A percentile compares a stretch with the other conserved stretches of the same genome.
These are phyloP conservation scores for Meloidogyne floridensis DNA, from an alignment of 1,140 invertebrate species.

Conservation along the genomic window DNA sequence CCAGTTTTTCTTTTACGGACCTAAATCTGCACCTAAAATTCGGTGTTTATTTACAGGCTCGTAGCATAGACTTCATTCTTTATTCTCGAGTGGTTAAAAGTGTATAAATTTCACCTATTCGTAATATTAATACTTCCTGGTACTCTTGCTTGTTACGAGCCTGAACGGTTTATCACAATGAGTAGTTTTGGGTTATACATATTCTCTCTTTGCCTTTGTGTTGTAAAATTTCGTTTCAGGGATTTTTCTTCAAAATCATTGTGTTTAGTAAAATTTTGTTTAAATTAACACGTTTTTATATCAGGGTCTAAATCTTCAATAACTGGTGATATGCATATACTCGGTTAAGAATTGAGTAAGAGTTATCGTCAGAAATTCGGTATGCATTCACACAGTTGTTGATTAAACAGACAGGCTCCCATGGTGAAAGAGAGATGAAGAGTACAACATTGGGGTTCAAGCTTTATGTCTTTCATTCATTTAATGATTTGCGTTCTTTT, in stretches of 20 bases:
- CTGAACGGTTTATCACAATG: neutral
- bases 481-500: constrained; percentile 29
- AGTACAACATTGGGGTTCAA: constrained; percentile 6
- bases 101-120: too few species aligned
- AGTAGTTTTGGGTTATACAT: too few species aligned
- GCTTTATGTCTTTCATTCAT: constrained; percentile 9
- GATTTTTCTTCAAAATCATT: neutral
- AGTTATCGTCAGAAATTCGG: neutral
- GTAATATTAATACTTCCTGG: too few species aligned
- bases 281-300: constrained; percentile 10
- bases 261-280: constrained; percentile 9
- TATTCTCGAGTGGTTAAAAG: too few species aligned
- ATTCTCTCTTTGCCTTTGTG: neutral
- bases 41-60: too few species aligned
- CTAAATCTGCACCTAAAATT: neutral
- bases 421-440: neutral
- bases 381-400: constrained; percentile 2
- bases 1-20: neutral
- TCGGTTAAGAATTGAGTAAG: neutral
- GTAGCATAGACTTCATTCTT: too few species aligned
- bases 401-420: neutral
- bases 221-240: constrained; percentile 2
- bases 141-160: neutral
- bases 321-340: constrained; percentile 3
- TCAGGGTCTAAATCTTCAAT: neutral